These are phyloP conservation scores for Trachelus stipa DNA, from an alignment of 2,888 invertebrate species.

Conservation along the genomic window DNA sequence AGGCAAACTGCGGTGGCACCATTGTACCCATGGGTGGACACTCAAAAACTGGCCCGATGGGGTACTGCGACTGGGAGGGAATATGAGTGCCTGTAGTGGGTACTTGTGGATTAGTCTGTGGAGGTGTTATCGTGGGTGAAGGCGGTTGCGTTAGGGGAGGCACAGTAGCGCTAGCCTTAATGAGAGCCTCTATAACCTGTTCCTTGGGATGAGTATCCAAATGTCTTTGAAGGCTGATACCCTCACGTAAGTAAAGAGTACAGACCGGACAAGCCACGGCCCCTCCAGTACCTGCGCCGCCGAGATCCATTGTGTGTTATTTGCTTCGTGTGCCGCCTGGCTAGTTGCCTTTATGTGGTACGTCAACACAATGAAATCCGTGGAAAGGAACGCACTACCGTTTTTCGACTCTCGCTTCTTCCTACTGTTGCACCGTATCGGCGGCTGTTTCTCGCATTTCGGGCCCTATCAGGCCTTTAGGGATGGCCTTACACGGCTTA, in stretches of 20 bases:
- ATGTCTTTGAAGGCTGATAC: conserved; percentile 84
- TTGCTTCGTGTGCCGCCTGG: conserved; percentile 9
- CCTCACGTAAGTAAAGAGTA: conserved; percentile 84
- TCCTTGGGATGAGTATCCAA: conserved; percentile 90
- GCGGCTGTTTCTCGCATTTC: conserved; percentile 43
- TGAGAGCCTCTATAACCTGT: conserved; percentile 85
- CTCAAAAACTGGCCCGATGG: conserved; percentile 61
- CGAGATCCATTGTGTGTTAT: conserved; percentile 36
- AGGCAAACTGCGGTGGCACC: conserved; percentile 62
- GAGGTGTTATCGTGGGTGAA: conserved; percentile 61
- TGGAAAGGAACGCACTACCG: conserved; percentile 20
- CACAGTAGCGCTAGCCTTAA: conserved; percentile 65
- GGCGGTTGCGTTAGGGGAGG: conserved; percentile 51
- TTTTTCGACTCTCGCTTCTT: conserved; percentile 28
- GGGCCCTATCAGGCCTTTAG: conserved; percentile 53
- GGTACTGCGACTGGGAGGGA: conserved; percentile 55
- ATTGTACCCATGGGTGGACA: conserved; percentile 61
- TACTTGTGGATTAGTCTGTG: conserved; percentile 21
- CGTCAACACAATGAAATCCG: conserved; percentile 29
- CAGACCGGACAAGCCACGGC: conserved; percentile 81
- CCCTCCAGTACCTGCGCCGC: conserved; percentile 38
- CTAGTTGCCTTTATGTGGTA: conserved; percentile 9
- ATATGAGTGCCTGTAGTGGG: conserved; percentile 37
- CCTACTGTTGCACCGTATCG: conserved; percentile 12
- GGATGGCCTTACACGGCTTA: conserved; percentile 43